These are phyloP conservation scores for Neolamprologus brichardi DNA, from an alignment of 2,113 vertebrate genomes.

Conservation along the genomic window DNA sequence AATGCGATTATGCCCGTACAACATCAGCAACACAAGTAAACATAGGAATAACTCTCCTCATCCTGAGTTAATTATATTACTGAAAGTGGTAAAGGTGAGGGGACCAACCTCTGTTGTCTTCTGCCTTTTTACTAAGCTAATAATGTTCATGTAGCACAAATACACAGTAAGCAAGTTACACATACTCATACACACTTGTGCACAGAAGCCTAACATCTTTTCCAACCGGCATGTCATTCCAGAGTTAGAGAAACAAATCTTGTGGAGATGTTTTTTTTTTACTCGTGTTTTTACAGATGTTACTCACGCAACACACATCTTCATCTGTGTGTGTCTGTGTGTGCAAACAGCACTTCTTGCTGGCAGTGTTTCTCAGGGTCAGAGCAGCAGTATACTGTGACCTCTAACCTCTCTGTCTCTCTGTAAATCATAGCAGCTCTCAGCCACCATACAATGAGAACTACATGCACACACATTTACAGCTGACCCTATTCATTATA, in stretches of 20 bases:
- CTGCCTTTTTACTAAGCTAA: neutral
- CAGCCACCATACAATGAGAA: neutral
- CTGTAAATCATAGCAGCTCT: neutral
- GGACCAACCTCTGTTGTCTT: neutral
- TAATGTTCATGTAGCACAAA: neutral
- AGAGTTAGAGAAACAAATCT: neutral
- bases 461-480: neutral
- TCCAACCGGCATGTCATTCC: neutral
- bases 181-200: neutral
- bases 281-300: neutral
- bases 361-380: neutral
- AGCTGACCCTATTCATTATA: neutral
- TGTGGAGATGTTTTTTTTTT: neutral
- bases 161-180: neutral
- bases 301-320: neutral
- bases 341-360: neutral
- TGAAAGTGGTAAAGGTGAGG: neutral
- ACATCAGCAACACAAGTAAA: neutral
- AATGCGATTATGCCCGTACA: neutral
- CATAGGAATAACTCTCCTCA: neutral
- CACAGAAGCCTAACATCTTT: neutral
- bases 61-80: neutral
- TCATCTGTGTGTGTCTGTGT: neutral
- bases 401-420: neutral
- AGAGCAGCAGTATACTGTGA: neutral